phyloP scores from a whole-genome alignment of 2,888 invertebrate species.

The Acronicta leporina region DNA sequence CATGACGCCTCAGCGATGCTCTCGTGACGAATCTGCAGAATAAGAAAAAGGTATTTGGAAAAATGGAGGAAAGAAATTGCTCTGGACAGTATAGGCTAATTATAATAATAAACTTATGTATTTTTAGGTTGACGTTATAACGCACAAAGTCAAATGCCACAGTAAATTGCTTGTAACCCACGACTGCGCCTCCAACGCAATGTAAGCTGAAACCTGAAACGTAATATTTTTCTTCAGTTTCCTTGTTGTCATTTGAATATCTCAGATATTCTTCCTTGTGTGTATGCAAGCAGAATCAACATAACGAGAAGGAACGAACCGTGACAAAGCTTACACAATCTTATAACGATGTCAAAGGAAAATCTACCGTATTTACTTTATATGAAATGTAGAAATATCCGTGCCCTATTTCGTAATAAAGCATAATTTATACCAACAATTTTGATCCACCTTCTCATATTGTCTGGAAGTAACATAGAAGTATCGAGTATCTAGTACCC shows the following conservation, averaged over 20 bases:
- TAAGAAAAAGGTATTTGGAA: too few species aligned
- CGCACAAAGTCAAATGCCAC: not conserved
- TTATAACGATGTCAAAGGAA: not conserved
- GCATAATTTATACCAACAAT: too few species aligned
- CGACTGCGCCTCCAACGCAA: not conserved
- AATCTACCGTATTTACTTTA: not conserved
- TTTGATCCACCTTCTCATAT: too few species aligned
- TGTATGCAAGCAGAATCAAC: constrained; percentile 2
- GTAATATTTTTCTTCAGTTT: constrained; percentile 11
- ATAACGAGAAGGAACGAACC: constrained; percentile 4
- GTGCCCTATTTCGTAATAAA: not conserved
- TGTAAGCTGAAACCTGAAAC: constrained; percentile 4
- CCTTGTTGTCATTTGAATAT: constrained; percentile 13
- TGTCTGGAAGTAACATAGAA: too few species aligned
- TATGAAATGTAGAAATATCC: not conserved
- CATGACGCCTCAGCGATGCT: too few species aligned
- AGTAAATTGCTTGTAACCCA: not conserved
- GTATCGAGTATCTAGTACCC: too few species aligned
- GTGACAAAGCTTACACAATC: not conserved
- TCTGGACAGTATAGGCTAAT: too few species aligned
- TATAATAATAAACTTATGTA: too few species aligned
- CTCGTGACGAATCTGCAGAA: too few species aligned
- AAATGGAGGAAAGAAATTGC: too few species aligned
- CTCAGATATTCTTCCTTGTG: constrained; percentile 9
- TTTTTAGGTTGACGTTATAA: not conserved